These are phyloP conservation scores for Silurus meridionalis DNA, from an alignment of 2,113 vertebrate species.

Conservation along the genomic window DNA sequence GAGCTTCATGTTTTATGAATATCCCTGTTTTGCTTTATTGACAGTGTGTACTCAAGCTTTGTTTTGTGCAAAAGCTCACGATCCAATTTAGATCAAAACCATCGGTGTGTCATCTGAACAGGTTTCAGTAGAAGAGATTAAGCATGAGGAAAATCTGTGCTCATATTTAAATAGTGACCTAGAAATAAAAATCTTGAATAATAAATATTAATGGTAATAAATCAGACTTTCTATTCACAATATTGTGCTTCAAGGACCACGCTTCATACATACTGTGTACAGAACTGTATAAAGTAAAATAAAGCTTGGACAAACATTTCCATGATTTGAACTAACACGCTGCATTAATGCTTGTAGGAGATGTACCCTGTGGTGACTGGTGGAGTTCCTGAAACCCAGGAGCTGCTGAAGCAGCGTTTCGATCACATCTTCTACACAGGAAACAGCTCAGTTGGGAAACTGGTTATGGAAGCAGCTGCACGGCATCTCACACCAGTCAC, in stretches of 20 bases:
- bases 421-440: conserved; percentile 92
- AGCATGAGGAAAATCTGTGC: no score
- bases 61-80: no score
- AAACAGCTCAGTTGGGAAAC: conserved; percentile 75
- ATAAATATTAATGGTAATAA: background rate
- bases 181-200: no score
- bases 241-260: background rate
- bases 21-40: no score
- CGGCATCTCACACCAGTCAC: conserved; percentile 88
- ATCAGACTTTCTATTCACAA: background rate
- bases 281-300: background rate
- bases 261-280: background rate
- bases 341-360: conserved; percentile 66
- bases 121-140: no score
- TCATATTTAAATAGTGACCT: no score
- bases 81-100: no score
- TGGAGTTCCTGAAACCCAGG: conserved; percentile 80
- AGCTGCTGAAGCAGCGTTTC: conserved; percentile 79
- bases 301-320: background rate
- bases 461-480: conserved; percentile 85
- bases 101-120: no score
- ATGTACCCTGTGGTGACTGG: conserved; percentile 82
- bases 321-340: background rate
- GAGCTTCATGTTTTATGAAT: no score
- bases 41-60: no score